Percentiles rank a stretch among this genome's conserved stretches.
These are phyloP conservation scores for Lepus europaeus DNA, from an alignment of 2,113 vertebrate species.

Conservation along the genomic window DNA sequence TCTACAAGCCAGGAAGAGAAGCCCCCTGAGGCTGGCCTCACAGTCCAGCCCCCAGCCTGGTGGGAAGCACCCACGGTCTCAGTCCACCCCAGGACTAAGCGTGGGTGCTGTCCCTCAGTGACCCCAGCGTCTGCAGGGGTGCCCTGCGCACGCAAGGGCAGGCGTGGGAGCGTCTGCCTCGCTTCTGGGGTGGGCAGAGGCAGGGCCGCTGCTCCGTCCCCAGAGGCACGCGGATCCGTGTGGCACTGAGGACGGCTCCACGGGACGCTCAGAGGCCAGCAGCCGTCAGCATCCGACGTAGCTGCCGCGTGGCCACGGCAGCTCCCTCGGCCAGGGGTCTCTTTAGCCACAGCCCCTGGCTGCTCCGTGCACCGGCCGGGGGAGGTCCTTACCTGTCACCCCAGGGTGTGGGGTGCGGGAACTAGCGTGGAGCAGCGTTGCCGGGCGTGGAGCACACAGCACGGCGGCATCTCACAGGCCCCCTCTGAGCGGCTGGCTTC, in stretches of 20 bases:
- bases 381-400: background rate
- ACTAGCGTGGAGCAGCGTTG: too few species aligned
- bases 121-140: rapidly evolving
- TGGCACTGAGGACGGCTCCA: rapidly evolving
- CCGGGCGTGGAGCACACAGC: too few species aligned
- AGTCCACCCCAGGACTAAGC: too few species aligned
- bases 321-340: background rate
- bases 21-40: too few species aligned
- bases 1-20: background rate
- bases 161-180: background rate
- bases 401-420: too few species aligned
- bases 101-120: too few species aligned
- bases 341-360: rapidly evolving
- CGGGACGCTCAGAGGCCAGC: background rate
- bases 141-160: background rate
- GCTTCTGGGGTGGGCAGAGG: background rate
- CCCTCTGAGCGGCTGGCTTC: too few species aligned
- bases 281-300: rapidly evolving
- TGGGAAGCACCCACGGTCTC: too few species aligned
- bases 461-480: too few species aligned
- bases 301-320: background rate
- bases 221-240: rapidly evolving
- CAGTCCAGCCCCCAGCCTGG: background rate
- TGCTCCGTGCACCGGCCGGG: background rate
- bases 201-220: background rate